Evolutionary conservation across 2,797 vertebrate species (phyloP).

Genomic region (Enteromius argenteus): DNA sequence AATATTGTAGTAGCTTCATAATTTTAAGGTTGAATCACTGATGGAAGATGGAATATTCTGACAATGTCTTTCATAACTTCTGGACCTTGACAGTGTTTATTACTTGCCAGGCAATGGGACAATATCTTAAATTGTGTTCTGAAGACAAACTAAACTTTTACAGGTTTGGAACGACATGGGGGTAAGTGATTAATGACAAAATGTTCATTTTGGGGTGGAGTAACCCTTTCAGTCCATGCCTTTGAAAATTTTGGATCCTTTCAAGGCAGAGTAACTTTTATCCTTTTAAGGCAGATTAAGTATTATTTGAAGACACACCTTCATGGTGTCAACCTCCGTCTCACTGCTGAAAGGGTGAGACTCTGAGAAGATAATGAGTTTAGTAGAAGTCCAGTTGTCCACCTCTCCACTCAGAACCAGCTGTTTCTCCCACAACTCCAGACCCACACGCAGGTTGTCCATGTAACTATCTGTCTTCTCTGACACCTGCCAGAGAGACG

Average conservation of each 20-base stretch:
- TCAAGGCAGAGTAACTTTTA: not conserved
- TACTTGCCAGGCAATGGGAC: no score
- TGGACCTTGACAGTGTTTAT: no score
- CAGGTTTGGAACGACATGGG: no score
- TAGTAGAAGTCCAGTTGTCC: slow-evolving; percentile 81
- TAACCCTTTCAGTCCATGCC: not conserved
- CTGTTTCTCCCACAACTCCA: slow-evolving; percentile 94
- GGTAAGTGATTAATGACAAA: no score
- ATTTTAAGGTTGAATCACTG: no score
- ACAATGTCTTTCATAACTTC: no score
- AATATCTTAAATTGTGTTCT: no score
- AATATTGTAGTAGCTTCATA: no score
- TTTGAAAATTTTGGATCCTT: not conserved
- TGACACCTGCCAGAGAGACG: slow-evolving; percentile 79
- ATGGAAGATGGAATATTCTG: no score
- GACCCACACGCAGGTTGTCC: slow-evolving; percentile 87
- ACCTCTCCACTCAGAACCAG: slow-evolving; percentile 81
- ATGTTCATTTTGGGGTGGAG: no score
- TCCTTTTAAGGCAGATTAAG: not conserved
- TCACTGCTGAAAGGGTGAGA: slow-evolving; percentile 78
- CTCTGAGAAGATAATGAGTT: slow-evolving; percentile 78
- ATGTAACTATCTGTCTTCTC: slow-evolving; percentile 89
- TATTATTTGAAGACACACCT: slow-evolving; percentile 72
- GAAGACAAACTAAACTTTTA: no score
- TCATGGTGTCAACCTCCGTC: slow-evolving; percentile 79